phyloP scores from a whole-genome alignment of 2,888 invertebrate species.

The Drepana falcataria region DNA sequence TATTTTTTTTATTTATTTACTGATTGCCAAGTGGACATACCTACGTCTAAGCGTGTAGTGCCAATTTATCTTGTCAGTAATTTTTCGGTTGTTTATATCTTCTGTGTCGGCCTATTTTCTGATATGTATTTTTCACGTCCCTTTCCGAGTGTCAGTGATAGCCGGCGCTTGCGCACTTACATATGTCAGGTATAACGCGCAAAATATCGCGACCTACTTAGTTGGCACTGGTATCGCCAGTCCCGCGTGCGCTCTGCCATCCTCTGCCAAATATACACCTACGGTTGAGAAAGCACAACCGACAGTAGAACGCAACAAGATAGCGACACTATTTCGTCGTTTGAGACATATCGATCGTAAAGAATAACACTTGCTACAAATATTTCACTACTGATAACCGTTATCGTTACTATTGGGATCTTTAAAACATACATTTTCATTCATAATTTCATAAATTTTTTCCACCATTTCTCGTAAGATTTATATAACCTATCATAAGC shows the following conservation, averaged over 20 bases:
- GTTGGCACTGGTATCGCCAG: slow-evolving; percentile 38
- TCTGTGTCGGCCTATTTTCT: slow-evolving; percentile 25
- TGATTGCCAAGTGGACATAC: too few species aligned
- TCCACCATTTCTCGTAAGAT: too few species aligned
- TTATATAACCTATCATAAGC: too few species aligned
- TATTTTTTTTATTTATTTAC: slow-evolving; percentile 18
- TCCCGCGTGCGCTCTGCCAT: slow-evolving; percentile 44
- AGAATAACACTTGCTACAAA: too few species aligned
- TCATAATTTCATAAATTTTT: too few species aligned
- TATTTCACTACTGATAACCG: too few species aligned
- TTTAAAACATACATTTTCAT: too few species aligned
- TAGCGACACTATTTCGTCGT: slow-evolving; percentile 6
- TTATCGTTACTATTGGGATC: too few species aligned
- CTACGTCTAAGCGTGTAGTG: too few species aligned
- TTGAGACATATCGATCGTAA: too few species aligned
- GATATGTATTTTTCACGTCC: slow-evolving; percentile 27
- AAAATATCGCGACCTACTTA: slow-evolving; percentile 68
- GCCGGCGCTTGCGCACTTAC: slow-evolving; percentile 33
- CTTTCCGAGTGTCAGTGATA: slow-evolving; percentile 40
- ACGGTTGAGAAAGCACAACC: slow-evolving; percentile 54
- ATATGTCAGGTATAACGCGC: slow-evolving; percentile 36
- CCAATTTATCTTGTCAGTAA: slow-evolving; percentile 22
- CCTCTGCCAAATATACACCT: slow-evolving; percentile 56
- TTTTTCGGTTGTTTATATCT: slow-evolving; percentile 25
- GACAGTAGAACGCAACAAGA: too few species aligned